Percentiles rank a stretch among this genome's conserved stretches.
Evolutionary conservation across 2,113 vertebrate genomes (phyloP).

Genomic region (Lepisosteus osseus): DNA sequence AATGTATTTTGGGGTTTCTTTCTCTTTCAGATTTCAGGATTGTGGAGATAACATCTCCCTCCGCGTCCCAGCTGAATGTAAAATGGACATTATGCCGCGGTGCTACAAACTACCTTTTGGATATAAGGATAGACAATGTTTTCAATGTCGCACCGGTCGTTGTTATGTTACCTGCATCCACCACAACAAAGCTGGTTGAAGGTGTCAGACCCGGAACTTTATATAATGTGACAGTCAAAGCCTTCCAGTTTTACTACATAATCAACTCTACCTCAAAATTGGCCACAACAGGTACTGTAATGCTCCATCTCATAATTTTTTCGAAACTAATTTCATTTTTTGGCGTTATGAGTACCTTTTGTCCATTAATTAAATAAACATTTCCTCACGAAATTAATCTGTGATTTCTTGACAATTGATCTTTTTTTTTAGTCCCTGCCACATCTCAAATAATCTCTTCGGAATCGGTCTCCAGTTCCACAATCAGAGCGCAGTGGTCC

Average conservation of each 20-base stretch:
- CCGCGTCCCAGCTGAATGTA: constrained; percentile 50
- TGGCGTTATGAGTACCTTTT: not conserved
- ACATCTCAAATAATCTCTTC: constrained; percentile 48
- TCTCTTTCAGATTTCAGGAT: constrained; percentile 48
- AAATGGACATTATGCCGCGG: constrained; percentile 36
- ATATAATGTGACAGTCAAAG: constrained; percentile 54
- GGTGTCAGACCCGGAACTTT: constrained; percentile 49
- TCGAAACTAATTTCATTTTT: not conserved
- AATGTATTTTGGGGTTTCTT: not conserved
- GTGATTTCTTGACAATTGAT: constrained; percentile 15
- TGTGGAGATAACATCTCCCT: constrained; percentile 48
- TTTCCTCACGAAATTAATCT: constrained; percentile 5
- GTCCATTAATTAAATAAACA: not conserved
- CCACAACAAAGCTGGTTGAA: constrained; percentile 39
- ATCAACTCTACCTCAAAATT: constrained; percentile 26
- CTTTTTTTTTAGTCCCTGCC: constrained; percentile 51
- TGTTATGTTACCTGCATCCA: constrained; percentile 9
- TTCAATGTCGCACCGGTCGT: constrained; percentile 41
- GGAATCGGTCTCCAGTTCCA: constrained; percentile 54
- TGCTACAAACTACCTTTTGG: constrained; percentile 45
- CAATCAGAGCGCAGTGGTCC: constrained; percentile 52
- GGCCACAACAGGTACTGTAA: constrained; percentile 57
- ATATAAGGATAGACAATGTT: constrained; percentile 44
- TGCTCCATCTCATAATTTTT: not conserved
- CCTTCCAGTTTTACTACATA: constrained; percentile 17